These are phyloP conservation scores for Aethes cnicana DNA, from an alignment of 2,888 invertebrate species.

Conservation along the genomic window DNA sequence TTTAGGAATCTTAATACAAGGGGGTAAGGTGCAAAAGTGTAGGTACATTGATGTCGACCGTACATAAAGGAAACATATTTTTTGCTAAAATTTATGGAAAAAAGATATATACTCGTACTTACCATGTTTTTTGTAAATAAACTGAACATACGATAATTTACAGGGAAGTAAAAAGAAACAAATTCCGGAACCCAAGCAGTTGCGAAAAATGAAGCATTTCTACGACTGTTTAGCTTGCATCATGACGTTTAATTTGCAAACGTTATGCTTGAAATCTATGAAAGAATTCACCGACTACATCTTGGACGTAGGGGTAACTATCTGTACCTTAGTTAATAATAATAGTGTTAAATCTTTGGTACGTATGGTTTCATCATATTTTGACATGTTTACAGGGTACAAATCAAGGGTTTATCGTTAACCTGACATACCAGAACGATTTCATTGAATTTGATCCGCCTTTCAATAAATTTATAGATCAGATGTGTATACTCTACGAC, in stretches of 20 bases:
- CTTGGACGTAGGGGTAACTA: slow-evolving; percentile 87
- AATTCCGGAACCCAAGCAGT: slow-evolving; percentile 86
- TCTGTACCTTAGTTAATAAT: too few species aligned
- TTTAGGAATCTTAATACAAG: too few species aligned
- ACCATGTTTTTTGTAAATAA: too few species aligned
- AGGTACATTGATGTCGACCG: too few species aligned
- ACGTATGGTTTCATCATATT: too few species aligned
- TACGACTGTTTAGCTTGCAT: slow-evolving; percentile 92
- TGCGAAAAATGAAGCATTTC: slow-evolving; percentile 87
- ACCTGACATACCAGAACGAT: slow-evolving; percentile 82
- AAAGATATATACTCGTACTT: too few species aligned
- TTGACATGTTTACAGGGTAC: slow-evolving; percentile 76
- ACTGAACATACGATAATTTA: too few species aligned
- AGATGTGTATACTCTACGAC: slow-evolving; percentile 87
- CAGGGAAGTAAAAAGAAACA: slow-evolving; percentile 86
- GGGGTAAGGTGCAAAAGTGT: too few species aligned
- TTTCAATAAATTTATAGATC: slow-evolving; percentile 88
- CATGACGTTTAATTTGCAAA: slow-evolving; percentile 94
- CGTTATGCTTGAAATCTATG: slow-evolving; percentile 90
- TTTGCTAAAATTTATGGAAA: too few species aligned
- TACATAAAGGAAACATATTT: too few species aligned
- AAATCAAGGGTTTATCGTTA: slow-evolving; percentile 87
- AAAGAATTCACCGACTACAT: slow-evolving; percentile 89
- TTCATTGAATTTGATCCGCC: slow-evolving; percentile 87
- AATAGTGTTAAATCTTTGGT: too few species aligned